Conservation (phyloP, 2,888 invertebrate genomes). For the Diaphora mendica region DNA sequence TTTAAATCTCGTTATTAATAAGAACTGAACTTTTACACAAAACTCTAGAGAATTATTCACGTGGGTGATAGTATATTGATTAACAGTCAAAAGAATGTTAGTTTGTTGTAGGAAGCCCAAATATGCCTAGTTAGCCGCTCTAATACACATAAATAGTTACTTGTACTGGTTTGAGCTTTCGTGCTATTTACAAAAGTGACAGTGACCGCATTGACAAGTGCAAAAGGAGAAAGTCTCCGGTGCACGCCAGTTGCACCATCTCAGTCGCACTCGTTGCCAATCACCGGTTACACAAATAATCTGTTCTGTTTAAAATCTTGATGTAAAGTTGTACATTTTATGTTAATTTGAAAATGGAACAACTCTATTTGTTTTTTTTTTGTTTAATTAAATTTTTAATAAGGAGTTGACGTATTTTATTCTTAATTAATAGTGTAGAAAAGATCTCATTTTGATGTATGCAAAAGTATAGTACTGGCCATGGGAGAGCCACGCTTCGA, state of each 20-base stretch:
- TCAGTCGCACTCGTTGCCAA: conserved; percentile 39
- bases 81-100: background rate
- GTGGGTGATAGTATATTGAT: background rate
- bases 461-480: no score
- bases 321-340: background rate
- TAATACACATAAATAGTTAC: background rate
- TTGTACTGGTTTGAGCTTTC: conserved; percentile 23
- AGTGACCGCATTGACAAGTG: conserved; percentile 66
- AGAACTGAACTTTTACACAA: background rate
- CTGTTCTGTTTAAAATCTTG: background rate
- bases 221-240: conserved; percentile 48
- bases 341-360: background rate
- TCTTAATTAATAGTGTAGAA: no score
- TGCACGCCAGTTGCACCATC: conserved; percentile 42
- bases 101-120: background rate
- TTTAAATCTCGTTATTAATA: no score
- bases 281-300: conserved; percentile 18
- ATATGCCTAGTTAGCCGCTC: background rate
- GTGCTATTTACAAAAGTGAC: conserved; percentile 56
- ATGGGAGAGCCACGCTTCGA: no score
- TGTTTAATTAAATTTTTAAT: no score
- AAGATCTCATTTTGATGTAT: no score
- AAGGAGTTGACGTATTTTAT: no score
- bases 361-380: background rate
- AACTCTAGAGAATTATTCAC: background rate